Evolutionary conservation across 2,797 vertebrate genomes (phyloP).

Genomic region (Lepus townsendii): DNA sequence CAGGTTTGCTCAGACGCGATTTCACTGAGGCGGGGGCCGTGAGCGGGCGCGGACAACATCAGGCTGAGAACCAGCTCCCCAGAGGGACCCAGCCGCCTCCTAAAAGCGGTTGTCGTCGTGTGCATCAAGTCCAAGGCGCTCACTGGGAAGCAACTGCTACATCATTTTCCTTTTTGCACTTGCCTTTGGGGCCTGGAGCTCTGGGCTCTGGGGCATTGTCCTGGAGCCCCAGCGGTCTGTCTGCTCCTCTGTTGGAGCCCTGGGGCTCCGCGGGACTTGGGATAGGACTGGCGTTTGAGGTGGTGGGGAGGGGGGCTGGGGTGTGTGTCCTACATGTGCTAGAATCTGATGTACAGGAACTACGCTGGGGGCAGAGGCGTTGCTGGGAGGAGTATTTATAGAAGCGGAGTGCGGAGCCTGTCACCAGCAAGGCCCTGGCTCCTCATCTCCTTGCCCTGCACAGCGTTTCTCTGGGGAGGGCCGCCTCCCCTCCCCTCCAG

Average conservation of each 20-base stretch:
- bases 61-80: neutral
- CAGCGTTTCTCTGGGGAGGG: neutral
- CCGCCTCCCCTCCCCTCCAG: fast-evolving
- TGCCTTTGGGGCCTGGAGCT: fast-evolving
- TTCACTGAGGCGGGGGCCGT: fast-evolving
- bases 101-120: fast-evolving
- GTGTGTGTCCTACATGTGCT: neutral
- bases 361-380: neutral
- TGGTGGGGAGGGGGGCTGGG: neutral
- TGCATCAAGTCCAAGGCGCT: fast-evolving
- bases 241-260: neutral
- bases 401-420: fast-evolving
- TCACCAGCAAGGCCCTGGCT: neutral
- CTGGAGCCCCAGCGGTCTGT: neutral
- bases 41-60: fast-evolving
- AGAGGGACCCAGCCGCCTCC: fast-evolving
- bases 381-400: slow-evolving; percentile 12
- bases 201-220: neutral
- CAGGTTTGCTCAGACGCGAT: neutral
- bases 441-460: neutral
- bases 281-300: neutral
- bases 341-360: neutral
- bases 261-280: neutral
- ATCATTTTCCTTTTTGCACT: neutral
- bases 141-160: neutral